Conservation (phyloP, 1,140 invertebrate species). For the Nixonia krombeini region DNA sequence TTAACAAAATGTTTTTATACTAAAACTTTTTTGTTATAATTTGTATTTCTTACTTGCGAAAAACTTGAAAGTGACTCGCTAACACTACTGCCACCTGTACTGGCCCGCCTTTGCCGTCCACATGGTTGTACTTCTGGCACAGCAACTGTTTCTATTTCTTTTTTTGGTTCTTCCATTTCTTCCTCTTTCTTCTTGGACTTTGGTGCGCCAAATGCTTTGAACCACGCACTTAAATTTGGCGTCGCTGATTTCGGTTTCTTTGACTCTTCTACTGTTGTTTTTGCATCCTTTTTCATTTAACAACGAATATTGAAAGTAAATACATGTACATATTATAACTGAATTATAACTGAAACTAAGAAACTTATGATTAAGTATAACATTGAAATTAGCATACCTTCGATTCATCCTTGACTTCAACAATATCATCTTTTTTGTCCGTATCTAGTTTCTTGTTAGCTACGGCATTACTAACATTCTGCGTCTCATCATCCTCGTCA, state of each 20-base stretch:
- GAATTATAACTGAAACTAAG: background rate
- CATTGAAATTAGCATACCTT: background rate
- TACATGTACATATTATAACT: background rate
- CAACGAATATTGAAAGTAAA: background rate
- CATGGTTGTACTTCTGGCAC: slow-evolving; percentile 46
- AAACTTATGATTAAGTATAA: too few species aligned
- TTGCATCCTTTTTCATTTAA: slow-evolving; percentile 25
- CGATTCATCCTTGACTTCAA: slow-evolving; percentile 16
- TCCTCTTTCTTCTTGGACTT: slow-evolving; percentile 73
- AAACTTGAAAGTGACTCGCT: slow-evolving; percentile 69
- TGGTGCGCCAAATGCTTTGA: slow-evolving; percentile 89
- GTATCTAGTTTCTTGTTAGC: slow-evolving; percentile 9
- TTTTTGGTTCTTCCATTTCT: slow-evolving; percentile 59
- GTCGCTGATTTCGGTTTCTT: slow-evolving; percentile 74
- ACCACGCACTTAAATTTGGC: slow-evolving; percentile 90
- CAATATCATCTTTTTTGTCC: background rate
- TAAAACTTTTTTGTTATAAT: background rate
- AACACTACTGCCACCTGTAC: slow-evolving; percentile 67
- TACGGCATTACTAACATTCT: too few species aligned
- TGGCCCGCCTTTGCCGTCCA: slow-evolving; percentile 60
- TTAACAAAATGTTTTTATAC: too few species aligned
- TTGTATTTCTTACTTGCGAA: slow-evolving; percentile 49
- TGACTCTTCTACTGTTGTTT: slow-evolving; percentile 48
- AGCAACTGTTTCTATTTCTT: slow-evolving; percentile 45
- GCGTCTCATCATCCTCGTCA: slow-evolving; percentile 63